A percentile compares a stretch with the other conserved stretches of the same genome.
Evolutionary conservation across 92 coral and sea anemone species (phyloP).

Genomic region (Palythoa grandiflora): DNA sequence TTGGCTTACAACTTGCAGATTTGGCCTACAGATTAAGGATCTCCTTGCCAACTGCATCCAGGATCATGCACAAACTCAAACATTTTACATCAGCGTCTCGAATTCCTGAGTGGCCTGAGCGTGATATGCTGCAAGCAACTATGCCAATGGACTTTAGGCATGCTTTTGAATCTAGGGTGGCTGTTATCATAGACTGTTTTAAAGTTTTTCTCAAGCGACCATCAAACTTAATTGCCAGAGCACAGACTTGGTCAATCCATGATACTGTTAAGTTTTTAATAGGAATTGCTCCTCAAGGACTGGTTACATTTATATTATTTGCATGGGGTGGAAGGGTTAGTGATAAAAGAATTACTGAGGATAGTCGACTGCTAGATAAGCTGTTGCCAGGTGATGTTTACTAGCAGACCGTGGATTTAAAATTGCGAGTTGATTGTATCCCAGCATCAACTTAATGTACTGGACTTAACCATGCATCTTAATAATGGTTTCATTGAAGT

Average conservation of each 20-base stretch:
- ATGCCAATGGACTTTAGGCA: slow-evolving; percentile 52
- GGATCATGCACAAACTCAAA: no score
- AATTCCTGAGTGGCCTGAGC: no score
- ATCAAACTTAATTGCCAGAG: slow-evolving; percentile 56
- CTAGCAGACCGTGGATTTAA: neutral
- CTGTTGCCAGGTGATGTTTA: slow-evolving; percentile 15
- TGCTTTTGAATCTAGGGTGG: slow-evolving; percentile 47
- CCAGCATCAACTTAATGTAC: slow-evolving; percentile 26
- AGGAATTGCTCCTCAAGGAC: slow-evolving; percentile 69
- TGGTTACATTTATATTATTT: slow-evolving; percentile 56
- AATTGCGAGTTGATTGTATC: slow-evolving; percentile 37
- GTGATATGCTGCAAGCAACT: no score
- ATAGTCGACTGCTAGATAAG: slow-evolving; percentile 54
- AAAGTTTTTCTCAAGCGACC: slow-evolving; percentile 60
- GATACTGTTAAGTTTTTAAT: slow-evolving; percentile 64
- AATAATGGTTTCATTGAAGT: slow-evolving; percentile 27
- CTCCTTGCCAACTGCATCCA: neutral
- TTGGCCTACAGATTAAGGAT: neutral
- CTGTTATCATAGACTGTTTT: slow-evolving; percentile 60
- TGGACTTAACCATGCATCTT: slow-evolving; percentile 43
- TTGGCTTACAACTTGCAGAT: neutral
- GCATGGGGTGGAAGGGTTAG: slow-evolving; percentile 70
- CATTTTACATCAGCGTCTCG: no score
- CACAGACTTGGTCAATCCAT: slow-evolving; percentile 66
- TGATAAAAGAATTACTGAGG: slow-evolving; percentile 62